phyloP scores from a whole-genome alignment of 2,113 vertebrate genomes.

The Megaceryle torquata region DNA sequence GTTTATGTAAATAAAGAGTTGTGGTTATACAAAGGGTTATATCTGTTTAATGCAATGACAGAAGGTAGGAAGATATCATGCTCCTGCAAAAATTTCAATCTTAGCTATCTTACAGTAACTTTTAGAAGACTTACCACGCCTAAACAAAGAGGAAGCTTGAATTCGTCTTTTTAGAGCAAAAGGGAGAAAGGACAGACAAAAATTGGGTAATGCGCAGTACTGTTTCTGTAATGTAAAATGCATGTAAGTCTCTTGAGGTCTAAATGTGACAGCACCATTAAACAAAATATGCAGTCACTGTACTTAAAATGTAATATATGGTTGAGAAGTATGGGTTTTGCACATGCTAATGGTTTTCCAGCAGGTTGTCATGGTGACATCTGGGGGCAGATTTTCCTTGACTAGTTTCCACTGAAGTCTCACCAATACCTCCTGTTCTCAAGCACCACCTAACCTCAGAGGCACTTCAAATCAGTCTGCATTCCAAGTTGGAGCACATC shows the following conservation, averaged over 20 bases:
- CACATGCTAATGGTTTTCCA: background rate
- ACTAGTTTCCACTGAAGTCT: background rate
- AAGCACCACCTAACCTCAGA: slow-evolving; percentile 61
- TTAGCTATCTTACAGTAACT: background rate
- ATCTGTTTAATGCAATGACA: background rate
- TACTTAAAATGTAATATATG: background rate
- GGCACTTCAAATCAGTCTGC: slow-evolving; percentile 13
- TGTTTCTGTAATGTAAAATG: background rate
- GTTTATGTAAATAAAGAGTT: background rate
- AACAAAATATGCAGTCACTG: background rate
- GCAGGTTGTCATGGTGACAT: background rate
- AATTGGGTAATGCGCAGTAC: background rate
- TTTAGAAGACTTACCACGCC: background rate
- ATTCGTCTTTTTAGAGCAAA: background rate
- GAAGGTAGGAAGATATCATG: background rate
- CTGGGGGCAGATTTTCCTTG: background rate
- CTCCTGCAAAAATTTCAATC: background rate
- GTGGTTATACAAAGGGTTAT: background rate
- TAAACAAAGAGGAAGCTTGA: background rate
- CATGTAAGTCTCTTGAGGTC: background rate
- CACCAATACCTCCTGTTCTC: slow-evolving; percentile 14
- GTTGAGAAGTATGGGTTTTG: background rate
- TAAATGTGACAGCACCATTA: background rate
- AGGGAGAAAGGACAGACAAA: background rate
- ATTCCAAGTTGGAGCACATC: slow-evolving; percentile 54